Conservation (phyloP, 2,797 vertebrate genomes). For the Acanthurus leucopareius region DNA sequence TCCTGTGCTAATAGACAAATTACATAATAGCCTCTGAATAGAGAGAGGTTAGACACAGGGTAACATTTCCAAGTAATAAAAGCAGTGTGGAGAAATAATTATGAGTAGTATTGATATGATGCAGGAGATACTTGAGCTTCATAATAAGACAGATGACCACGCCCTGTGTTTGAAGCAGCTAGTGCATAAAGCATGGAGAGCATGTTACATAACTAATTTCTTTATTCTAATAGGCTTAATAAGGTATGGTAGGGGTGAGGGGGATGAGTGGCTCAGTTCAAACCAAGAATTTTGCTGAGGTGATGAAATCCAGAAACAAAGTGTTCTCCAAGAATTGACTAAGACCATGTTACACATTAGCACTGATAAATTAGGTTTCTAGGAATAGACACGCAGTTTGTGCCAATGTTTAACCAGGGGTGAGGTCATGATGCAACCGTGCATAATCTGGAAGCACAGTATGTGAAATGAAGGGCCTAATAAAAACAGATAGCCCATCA, state of each 20-base stretch:
- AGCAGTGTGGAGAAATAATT: conserved; percentile 51
- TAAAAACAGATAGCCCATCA: conserved; percentile 53
- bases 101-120: conserved; percentile 35
- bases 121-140: conserved; percentile 31
- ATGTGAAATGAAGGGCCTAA: conserved; percentile 40
- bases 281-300: conserved; percentile 59
- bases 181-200: conserved; percentile 35
- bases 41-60: conserved; percentile 48
- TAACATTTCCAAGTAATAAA: conserved; percentile 60
- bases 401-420: conserved; percentile 33
- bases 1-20: conserved; percentile 70
- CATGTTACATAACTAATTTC: conserved; percentile 60
- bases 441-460: conserved; percentile 43
- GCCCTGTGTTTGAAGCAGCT: conserved; percentile 9
- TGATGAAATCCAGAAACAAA: conserved; percentile 56
- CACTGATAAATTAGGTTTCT: conserved; percentile 19
- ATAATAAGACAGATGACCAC: conserved; percentile 39
- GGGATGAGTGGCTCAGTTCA: conserved; percentile 52
- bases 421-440: conserved; percentile 16
- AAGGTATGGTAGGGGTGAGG: conserved; percentile 7
- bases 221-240: conserved; percentile 64
- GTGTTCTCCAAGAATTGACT: conserved; percentile 19
- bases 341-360: neutral
- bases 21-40: conserved; percentile 68
- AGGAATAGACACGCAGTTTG: neutral